These are phyloP conservation scores for Antennarius maculatus DNA, from an alignment of 2,797 vertebrate genomes.

Conservation along the genomic window DNA sequence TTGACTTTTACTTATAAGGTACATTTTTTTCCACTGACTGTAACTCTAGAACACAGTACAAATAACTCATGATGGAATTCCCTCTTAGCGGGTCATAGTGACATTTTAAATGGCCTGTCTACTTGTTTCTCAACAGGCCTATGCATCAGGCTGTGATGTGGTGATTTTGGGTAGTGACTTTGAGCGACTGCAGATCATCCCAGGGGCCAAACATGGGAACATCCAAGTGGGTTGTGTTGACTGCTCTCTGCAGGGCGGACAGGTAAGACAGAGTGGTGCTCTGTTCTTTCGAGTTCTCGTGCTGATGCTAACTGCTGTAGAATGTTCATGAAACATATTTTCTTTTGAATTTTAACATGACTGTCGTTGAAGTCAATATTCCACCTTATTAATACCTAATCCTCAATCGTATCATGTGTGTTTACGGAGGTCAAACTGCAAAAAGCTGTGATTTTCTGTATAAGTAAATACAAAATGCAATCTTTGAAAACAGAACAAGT, in stretches of 20 bases:
- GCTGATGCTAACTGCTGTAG: neutral
- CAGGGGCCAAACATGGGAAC: conserved; percentile 97
- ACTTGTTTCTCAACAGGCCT: conserved; percentile 83
- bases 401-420: neutral
- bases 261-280: conserved; percentile 80
- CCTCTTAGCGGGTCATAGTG: conserved; percentile 14
- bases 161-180: conserved; percentile 97
- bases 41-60: conserved; percentile 33
- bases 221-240: conserved; percentile 97
- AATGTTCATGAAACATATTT: neutral
- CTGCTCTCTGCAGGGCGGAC: conserved; percentile 93
- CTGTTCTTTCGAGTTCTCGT: neutral
- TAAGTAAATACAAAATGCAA: no score
- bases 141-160: conserved; percentile 97
- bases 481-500: no score
- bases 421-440: neutral
- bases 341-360: neutral
- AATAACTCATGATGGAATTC: conserved; percentile 28
- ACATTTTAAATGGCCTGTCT: conserved; percentile 28
- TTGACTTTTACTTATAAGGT: conserved; percentile 35
- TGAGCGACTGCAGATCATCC: conserved; percentile 97
- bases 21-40: conserved; percentile 32
- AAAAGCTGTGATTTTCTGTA: neutral
- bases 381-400: neutral
- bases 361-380: neutral